Percentiles rank a stretch among this genome's conserved stretches.
phyloP scores from a whole-genome alignment of 2,797 vertebrate species.

The Miichthys miiuy region DNA sequence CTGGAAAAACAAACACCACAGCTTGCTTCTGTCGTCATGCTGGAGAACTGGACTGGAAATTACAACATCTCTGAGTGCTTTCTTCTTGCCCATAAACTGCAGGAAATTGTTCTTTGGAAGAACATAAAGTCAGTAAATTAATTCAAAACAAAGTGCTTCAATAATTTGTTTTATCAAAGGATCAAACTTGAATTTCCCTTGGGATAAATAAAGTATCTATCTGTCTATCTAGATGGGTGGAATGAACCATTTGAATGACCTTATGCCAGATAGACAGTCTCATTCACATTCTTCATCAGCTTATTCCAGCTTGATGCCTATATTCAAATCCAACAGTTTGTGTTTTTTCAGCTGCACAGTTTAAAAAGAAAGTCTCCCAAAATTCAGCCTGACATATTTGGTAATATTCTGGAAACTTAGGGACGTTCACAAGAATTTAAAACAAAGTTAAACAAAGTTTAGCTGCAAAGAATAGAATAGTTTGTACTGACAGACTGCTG shows the following conservation, averaged over 20 bases:
- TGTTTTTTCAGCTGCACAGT: background rate
- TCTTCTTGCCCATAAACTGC: background rate
- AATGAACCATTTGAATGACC: background rate
- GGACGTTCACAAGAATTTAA: too few relatives aligned
- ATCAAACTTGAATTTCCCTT: too few relatives aligned
- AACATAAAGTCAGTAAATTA: background rate
- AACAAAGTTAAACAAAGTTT: background rate
- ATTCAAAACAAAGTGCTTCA: background rate
- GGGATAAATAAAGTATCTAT: too few relatives aligned
- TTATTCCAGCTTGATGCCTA: background rate
- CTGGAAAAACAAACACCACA: slow-evolving; percentile 52
- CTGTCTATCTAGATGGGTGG: too few relatives aligned
- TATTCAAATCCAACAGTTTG: background rate
- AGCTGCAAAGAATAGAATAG: background rate
- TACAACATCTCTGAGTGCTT: background rate
- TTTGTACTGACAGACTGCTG: slow-evolving; percentile 3
- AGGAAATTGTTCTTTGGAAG: background rate
- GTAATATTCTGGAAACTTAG: background rate
- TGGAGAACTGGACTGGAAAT: background rate
- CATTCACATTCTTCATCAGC: background rate
- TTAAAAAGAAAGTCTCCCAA: background rate
- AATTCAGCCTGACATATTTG: background rate
- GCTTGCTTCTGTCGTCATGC: background rate
- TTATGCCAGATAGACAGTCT: background rate
- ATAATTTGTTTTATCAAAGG: background rate